A percentile compares a stretch with the other conserved stretches of the same genome.
Evolutionary conservation across 2,888 invertebrate species (phyloP).

Genomic region (Gisinianus flammeolus): DNA sequence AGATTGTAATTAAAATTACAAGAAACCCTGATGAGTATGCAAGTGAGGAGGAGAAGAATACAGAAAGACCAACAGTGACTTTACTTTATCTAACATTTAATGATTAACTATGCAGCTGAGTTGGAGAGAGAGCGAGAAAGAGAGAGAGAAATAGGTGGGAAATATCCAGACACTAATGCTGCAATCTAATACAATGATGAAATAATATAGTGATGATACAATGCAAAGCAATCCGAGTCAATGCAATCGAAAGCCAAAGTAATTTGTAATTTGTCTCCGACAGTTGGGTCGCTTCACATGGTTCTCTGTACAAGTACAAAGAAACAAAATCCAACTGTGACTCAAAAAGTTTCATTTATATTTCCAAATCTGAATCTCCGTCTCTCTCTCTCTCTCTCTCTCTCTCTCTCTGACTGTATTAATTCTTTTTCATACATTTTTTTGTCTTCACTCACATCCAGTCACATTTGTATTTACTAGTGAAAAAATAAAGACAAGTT

Average conservation of each 20-base stretch:
- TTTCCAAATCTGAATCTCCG: background rate
- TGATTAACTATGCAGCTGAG: background rate
- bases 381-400: background rate
- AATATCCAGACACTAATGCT: background rate
- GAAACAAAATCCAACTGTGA: slow-evolving; percentile 16
- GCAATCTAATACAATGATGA: background rate
- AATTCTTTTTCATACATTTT: background rate
- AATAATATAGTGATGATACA: background rate
- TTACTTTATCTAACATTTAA: background rate
- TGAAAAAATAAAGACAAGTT: background rate
- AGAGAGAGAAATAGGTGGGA: background rate
- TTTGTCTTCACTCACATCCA: background rate
- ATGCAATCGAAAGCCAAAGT: background rate
- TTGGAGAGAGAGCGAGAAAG: background rate
- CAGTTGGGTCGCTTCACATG: background rate
- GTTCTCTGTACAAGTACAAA: background rate
- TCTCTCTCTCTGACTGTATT: background rate
- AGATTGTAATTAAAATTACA: slow-evolving; percentile 59
- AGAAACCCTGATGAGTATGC: slow-evolving; percentile 55
- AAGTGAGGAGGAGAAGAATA: background rate
- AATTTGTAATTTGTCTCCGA: background rate
- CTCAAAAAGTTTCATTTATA: background rate
- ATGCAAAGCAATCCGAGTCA: background rate
- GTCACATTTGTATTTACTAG: background rate
- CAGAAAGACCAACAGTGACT: background rate